Evolutionary conservation across 2,113 vertebrate genomes (phyloP).

Genomic region (Anoura caudifer): DNA sequence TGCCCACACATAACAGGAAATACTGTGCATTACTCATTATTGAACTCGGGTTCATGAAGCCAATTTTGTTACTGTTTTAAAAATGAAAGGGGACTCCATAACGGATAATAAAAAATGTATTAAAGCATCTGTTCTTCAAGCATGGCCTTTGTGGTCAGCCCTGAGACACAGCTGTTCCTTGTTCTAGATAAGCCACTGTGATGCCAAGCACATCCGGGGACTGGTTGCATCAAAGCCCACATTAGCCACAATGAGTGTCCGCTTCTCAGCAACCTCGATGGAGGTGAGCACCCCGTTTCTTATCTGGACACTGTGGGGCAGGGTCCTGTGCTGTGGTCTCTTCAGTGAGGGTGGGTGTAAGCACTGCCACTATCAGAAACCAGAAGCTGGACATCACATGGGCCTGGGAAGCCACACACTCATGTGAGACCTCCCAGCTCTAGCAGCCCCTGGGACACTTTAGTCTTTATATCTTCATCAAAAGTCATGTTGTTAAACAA

Average conservation of each 20-base stretch:
- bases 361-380: background rate
- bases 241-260: conserved; percentile 90
- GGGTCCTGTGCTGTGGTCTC: background rate
- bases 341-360: background rate
- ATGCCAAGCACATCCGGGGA: conserved; percentile 88
- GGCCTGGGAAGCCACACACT: background rate
- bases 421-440: background rate
- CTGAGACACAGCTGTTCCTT: background rate
- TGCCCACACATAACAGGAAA: background rate
- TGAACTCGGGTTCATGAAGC: background rate
- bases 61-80: background rate
- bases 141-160: background rate
- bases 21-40: background rate
- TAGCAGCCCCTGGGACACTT: background rate
- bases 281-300: conserved; percentile 81
- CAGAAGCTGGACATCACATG: background rate
- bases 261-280: conserved; percentile 89
- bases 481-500: background rate
- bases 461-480: background rate
- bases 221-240: conserved; percentile 88
- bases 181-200: conserved; percentile 91
- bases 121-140: background rate
- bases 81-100: background rate
- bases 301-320: background rate
- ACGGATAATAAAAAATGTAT: background rate